These are phyloP conservation scores for Mormyrus lacerda DNA, from an alignment of 2,113 vertebrate genomes.

Conservation along the genomic window DNA sequence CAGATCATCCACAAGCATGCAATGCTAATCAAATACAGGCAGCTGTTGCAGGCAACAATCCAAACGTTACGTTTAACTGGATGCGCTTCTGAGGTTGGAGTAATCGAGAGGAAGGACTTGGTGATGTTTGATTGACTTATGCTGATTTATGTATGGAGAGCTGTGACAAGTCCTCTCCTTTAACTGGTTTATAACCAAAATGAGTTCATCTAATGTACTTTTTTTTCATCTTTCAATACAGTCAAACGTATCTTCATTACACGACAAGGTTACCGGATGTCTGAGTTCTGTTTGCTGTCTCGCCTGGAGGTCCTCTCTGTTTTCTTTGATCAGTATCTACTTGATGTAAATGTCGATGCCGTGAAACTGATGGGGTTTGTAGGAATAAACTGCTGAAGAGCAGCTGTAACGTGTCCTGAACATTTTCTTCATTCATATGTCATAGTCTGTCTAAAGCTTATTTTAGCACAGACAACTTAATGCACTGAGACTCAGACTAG, in stretches of 20 bases:
- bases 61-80: neutral
- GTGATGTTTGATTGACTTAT: neutral
- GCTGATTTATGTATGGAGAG: neutral
- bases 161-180: neutral
- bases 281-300: neutral
- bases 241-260: neutral
- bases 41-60: neutral
- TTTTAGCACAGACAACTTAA: neutral
- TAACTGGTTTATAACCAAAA: neutral
- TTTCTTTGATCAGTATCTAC: neutral
- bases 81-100: neutral
- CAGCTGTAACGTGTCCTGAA: neutral
- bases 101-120: neutral
- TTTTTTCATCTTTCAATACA: neutral
- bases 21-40: neutral
- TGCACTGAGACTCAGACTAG: neutral
- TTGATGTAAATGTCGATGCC: neutral
- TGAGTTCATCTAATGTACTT: neutral
- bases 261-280: neutral
- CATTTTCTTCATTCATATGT: neutral
- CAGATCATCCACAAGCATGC: neutral
- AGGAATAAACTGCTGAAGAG: neutral
- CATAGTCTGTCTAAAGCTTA: neutral
- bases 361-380: neutral
- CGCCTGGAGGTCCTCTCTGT: neutral